Evolutionary conservation across 2,797 vertebrate species (phyloP), one percentile per base, ranked within the genome.

Genomic region (Sebastiscus tertius): DNA sequence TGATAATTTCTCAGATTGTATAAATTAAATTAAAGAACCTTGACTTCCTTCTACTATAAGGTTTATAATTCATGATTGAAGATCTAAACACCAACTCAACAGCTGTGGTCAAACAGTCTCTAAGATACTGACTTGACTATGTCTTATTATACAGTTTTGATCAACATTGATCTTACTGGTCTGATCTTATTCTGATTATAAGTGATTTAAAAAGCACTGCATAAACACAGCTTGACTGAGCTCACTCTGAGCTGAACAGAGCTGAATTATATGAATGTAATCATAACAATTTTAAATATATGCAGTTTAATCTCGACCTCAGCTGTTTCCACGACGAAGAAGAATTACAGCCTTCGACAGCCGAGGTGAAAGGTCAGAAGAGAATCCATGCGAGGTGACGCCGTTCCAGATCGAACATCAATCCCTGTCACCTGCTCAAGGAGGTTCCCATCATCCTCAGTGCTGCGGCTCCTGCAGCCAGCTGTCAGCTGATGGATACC

Each of bases 281-380:
- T 14, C 29, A 39, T 54, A 18, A 34, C 8, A 24, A 70, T 58
- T 34, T 71, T 1, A 55, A 73, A 78, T 33, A 6, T 33, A 31
- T 69, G 22, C 73, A 42, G 49, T 27, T 59, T 27, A 49, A 58
- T 77, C 65, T 2, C n/a, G 0, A 8, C 4, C 64, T 65, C 61
- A 14, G 65, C 60, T 10, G 60, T 34, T 78, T 65, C 42, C n/a
- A 39, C 24, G 77, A 72, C 27, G 1, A 31, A 58, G 58, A 79
- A 82, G 79, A 81, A 81, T 75, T 85, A 75, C 22, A 8, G 55
- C 52, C 52, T 20, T 27, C 8, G 49, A 68, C 83, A 79, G 82
- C 27, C 0, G 8, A 52, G 82, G 81, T 85, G 34, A 89, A 87
- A 89, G 87, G 88, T 90, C 85, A 56, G 13, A 26, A 36, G 68